These are phyloP conservation scores for Gasterosteus aculeatus DNA, from an alignment of 2,113 vertebrate genomes.

Conservation along the genomic window DNA sequence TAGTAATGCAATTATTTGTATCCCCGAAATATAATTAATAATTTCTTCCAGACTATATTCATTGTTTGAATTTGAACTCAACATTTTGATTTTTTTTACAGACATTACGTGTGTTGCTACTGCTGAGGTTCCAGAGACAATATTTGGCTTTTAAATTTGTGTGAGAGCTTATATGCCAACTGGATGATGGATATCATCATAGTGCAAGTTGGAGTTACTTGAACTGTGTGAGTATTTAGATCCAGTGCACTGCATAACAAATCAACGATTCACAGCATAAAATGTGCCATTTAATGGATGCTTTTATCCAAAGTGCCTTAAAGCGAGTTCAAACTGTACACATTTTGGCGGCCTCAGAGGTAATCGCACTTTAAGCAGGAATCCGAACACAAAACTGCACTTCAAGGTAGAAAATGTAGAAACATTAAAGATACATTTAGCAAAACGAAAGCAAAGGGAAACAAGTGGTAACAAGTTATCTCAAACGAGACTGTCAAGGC, in stretches of 20 bases:
- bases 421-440: conserved; percentile 15
- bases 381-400: conserved; percentile 51
- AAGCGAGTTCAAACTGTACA: conserved; percentile 25
- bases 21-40: conserved; percentile 27
- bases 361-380: conserved; percentile 40
- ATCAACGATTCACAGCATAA: conserved; percentile 27
- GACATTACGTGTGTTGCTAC: conserved; percentile 29
- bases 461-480: conserved; percentile 32
- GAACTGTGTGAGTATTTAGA: conserved; percentile 8
- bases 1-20: conserved; percentile 36
- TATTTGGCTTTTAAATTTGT: conserved; percentile 46
- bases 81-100: conserved; percentile 19
- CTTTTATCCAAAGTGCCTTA: conserved; percentile 40
- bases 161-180: conserved; percentile 25
- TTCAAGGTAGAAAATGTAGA: conserved; percentile 33
- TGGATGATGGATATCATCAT: conserved; percentile 6
- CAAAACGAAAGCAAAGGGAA: conserved; percentile 40
- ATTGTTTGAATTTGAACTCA: conserved; percentile 20
- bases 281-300: conserved; percentile 37
- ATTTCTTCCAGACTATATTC: conserved; percentile 35
- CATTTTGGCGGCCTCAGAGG: conserved; percentile 23
- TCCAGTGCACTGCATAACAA: conserved; percentile 8
- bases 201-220: conserved; percentile 17
- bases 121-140: conserved; percentile 9
- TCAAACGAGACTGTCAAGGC: conserved; percentile 38